Conservation (phyloP, 2,888 invertebrate species). For the Onthophagus sagittarius region DNA sequence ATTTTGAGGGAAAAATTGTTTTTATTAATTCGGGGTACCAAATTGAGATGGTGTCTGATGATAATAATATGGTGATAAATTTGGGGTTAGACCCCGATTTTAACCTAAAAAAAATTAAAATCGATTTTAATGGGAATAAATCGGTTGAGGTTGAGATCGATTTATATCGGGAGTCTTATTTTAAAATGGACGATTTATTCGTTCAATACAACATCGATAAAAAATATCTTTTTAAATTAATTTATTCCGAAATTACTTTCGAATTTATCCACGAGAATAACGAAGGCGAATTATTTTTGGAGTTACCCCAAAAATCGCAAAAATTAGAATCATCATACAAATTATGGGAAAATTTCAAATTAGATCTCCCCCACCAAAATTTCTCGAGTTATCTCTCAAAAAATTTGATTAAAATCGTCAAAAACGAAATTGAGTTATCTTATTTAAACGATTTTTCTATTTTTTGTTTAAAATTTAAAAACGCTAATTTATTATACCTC, state of each 20-base stretch:
- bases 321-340: background rate
- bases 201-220: constrained; percentile 1
- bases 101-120: too few species aligned
- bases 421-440: background rate
- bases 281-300: background rate
- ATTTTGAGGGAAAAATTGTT: background rate
- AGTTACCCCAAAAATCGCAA: background rate
- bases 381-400: background rate
- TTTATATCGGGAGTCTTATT: background rate
- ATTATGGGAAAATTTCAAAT: background rate
- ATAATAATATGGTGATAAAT: background rate
- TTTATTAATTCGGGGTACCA: background rate
- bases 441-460: background rate
- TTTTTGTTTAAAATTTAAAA: background rate
- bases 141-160: background rate
- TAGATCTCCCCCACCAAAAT: too few species aligned
- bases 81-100: background rate
- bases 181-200: background rate
- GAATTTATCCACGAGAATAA: background rate
- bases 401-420: background rate
- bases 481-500: background rate
- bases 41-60: background rate
- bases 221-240: background rate
- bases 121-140: constrained; percentile 10
- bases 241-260: background rate